Evolutionary conservation across 2,888 invertebrate genomes (phyloP).

Genomic region (Troilus luridus): DNA sequence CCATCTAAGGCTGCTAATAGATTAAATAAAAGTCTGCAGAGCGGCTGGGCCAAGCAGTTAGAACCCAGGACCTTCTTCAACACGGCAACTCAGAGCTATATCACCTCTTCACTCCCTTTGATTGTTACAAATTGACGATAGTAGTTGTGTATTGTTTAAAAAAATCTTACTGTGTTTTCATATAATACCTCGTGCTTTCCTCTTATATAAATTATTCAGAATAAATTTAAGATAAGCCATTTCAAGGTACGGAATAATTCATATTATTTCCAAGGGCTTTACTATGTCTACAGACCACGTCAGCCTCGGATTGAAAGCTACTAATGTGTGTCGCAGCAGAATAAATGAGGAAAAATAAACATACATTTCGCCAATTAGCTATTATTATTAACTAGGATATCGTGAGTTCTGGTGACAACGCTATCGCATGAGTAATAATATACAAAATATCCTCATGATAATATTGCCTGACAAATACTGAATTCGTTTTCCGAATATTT

Average conservation of each 20-base stretch:
- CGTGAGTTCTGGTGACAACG: background rate
- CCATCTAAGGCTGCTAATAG: too few relatives aligned
- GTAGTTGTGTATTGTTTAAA: background rate
- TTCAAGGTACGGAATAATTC: background rate
- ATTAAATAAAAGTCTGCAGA: too few relatives aligned
- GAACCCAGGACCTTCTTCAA: too few relatives aligned
- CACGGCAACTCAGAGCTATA: too few relatives aligned
- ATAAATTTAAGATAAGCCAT: slow-evolving; percentile 9
- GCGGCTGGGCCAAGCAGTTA: too few relatives aligned
- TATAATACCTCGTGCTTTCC: background rate
- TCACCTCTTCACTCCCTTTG: too few relatives aligned
- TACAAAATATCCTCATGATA: slow-evolving; percentile 26
- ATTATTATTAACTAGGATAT: background rate
- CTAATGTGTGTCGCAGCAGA: background rate
- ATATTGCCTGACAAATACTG: slow-evolving; percentile 35
- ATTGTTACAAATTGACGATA: too few relatives aligned
- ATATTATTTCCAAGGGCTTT: background rate
- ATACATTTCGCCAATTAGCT: background rate
- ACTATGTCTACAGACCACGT: background rate
- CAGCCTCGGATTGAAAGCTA: background rate
- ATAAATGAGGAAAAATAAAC: background rate
- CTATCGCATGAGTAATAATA: background rate
- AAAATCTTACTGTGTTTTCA: background rate
- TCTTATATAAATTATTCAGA: background rate
- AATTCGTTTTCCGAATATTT: slow-evolving; percentile 20